phyloP scores from a whole-genome alignment of 1,140 invertebrate genomes.

The Steinernema feltiae region DNA sequence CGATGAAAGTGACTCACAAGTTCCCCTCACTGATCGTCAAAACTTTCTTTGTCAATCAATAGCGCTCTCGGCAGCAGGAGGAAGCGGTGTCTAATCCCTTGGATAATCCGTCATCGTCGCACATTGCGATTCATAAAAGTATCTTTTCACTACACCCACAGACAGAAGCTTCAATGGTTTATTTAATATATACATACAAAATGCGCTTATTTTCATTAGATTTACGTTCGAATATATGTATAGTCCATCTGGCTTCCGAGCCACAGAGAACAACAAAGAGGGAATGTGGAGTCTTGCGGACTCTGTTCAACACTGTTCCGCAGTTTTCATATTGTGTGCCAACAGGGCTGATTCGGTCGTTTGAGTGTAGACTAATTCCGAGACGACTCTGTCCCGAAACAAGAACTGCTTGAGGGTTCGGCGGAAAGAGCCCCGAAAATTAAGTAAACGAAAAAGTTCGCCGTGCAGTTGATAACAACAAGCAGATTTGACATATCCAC shows the following conservation, averaged over 20 bases:
- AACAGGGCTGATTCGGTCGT: background rate
- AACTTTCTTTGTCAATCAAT: slow-evolving; percentile 14
- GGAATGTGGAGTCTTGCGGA: background rate
- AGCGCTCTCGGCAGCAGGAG: background rate
- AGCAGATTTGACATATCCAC: slow-evolving; percentile 56
- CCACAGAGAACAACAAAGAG: background rate
- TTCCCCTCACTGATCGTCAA: background rate
- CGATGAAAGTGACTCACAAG: background rate
- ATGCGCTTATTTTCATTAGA: background rate
- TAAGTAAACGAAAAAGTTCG: slow-evolving; percentile 56
- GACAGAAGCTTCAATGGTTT: background rate
- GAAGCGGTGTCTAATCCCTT: background rate
- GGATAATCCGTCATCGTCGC: background rate
- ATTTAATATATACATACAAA: background rate
- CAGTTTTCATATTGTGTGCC: slow-evolving; percentile 1
- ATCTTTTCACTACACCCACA: background rate
- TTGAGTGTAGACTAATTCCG: slow-evolving; percentile 3
- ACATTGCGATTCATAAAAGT: background rate
- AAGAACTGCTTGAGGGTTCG: slow-evolving; percentile 42
- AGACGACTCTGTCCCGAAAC: slow-evolving; percentile 9
- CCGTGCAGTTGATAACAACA: slow-evolving; percentile 56
- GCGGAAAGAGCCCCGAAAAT: slow-evolving; percentile 52
- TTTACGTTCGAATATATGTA: background rate
- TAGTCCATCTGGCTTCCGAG: background rate
- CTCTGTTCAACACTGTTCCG: background rate